Evolutionary conservation across 2,888 invertebrate species (phyloP), one percentile per base, ranked within the genome.

Genomic region (Liopterus haemorrhoidalis): DNA sequence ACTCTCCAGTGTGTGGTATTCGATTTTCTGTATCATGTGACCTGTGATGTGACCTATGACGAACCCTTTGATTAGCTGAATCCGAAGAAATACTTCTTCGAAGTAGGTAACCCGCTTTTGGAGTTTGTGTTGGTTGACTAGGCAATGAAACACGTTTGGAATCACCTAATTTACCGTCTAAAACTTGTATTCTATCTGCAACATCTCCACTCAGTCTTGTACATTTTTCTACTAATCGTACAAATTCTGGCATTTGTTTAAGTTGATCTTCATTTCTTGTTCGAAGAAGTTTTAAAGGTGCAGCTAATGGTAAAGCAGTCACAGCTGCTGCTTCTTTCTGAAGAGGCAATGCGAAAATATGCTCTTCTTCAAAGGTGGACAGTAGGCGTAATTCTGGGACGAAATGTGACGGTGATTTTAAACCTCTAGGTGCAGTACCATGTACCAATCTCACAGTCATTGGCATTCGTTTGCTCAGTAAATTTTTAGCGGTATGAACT

Each of bases 391-490:
- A 68, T 68, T 91, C 91, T 51, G 90, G 85, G 48, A 88, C 82
- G 63, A 90, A 91, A 67, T 84, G 83, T 58, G 76, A 81, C 28
- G 85, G 79, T 59, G 84, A 85, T 65, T 89, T 89, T 12, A 88
- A 69, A 0, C 88, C 87, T 64, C 87, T 75, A 1, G 93, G 93
- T 25, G 87, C 82, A 39, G 86, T 85, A 20, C 94, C 94, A 61
- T 92, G 89, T 3, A 94, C 92, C 59, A 94, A 74, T 60, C 93
- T 78, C 11, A 95, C 93, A 53, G 92, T 92, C 53, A 95, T 75
- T 19, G 95, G 95, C 70, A 95, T 76, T 53, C 94, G 77, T 68
- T 94, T 95, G 53, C 85, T 82, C 43, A 94, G 70, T 53, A 95
- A 73, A 59, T 90, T 92, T 62, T 85, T 82, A 11, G 92, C 89